These are phyloP conservation scores for Oryzias dopingdopingensis DNA, from an alignment of 2,797 vertebrate species.

Conservation along the genomic window DNA sequence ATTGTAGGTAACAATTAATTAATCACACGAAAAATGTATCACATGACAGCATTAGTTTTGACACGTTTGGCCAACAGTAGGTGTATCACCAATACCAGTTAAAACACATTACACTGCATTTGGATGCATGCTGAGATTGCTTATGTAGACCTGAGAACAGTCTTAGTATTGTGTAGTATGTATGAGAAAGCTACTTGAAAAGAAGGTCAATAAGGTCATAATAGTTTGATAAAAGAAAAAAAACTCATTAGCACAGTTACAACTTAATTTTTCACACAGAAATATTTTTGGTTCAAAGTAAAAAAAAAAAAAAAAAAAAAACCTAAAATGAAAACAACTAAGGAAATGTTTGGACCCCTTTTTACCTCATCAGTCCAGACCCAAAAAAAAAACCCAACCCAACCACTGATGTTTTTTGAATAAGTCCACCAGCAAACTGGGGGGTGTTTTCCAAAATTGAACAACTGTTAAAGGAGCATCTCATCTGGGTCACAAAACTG, in stretches of 20 bases:
- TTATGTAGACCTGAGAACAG: neutral
- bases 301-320: too few relatives aligned
- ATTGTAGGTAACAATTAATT: too few relatives aligned
- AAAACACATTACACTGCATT: neutral
- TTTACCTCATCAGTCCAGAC: slow-evolving; percentile 30
- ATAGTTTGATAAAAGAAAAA: neutral
- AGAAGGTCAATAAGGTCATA: neutral
- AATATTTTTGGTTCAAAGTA: neutral
- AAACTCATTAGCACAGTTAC: too few relatives aligned
- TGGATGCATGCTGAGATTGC: neutral
- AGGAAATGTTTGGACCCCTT: slow-evolving; percentile 17
- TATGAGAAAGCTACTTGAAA: neutral
- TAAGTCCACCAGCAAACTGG: slow-evolving; percentile 41
- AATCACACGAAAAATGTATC: too few relatives aligned
- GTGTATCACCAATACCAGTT: neutral
- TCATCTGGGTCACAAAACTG: slow-evolving; percentile 65
- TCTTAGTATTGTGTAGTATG: slow-evolving; percentile 3
- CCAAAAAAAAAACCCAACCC: slow-evolving; percentile 16
- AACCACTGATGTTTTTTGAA: slow-evolving; percentile 55
- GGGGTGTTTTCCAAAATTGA: slow-evolving; percentile 60
- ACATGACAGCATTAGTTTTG: too few relatives aligned
- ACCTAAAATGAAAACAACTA: neutral
- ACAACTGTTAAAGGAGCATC: slow-evolving; percentile 52
- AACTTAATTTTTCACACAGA: slow-evolving; percentile 8
- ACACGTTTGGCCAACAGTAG: too few relatives aligned